Base-by-base conservation (phyloP, 1,140 invertebrate species). In the Meteorus sp. region DNA sequence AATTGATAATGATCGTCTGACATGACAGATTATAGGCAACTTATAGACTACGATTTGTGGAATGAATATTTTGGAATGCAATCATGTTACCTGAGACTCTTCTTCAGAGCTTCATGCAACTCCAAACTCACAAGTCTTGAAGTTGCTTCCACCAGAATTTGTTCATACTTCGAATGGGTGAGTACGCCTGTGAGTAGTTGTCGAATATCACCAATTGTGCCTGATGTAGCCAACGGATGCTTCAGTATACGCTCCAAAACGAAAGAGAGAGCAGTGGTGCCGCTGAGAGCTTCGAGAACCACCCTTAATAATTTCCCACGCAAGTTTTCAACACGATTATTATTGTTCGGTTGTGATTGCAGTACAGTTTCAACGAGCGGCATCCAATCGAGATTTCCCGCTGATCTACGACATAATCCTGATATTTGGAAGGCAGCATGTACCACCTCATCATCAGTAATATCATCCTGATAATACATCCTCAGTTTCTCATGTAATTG, bases 171-270 rank as follows among this genome's bases (percentile, higher is more conserved):
- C 13, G 78, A 78, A 56, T 79, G 77, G 13, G 71, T 74, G 11
- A 80, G 65, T 11, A 80, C 78, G n/a, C 76, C 73, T 17, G 74
- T 75, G 0, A 79, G 55, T 2, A 80, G 56, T 62, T 75, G 72
- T 55, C 76, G 61, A 54, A 80, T 77, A 59, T 80, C 78, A 39
- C 78, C 78, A 50, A 80, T 78, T 0, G 77, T 79, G 9, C 77
- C 78, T 45, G 75, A 71, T 22, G 73, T 79, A n/a, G 74, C 73
- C 53, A 78, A 55, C 20, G 78, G 78, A 67, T 80, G 77, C 61
- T 78, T 78, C 27, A 80, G 59, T 56, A 80, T 79, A 58, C 78
- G 71, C 50, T 80, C 78, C 35, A 80, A 56, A 52, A 80, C 76
- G 3, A 66, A 71, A 0, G 78, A 78, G 0, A 80, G 47, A 33